A percentile compares a stretch with the other conserved stretches of the same genome.
These are phyloP conservation scores for Eretmochelys imbricata DNA, from an alignment of 2,113 vertebrate genomes.

Conservation along the genomic window DNA sequence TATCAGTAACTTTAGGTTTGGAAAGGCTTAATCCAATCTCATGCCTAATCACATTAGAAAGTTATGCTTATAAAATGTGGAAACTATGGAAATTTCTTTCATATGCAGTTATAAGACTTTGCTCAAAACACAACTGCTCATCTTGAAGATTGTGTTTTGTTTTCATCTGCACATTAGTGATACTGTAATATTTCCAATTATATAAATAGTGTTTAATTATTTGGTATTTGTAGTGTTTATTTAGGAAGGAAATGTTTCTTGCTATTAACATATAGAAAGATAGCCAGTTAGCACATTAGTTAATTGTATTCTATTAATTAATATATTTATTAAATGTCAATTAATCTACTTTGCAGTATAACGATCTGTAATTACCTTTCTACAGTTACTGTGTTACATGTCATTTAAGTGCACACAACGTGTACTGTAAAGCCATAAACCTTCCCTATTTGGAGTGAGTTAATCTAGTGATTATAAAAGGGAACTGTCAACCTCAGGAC, in stretches of 20 bases:
- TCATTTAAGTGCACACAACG: background rate
- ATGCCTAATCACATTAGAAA: background rate
- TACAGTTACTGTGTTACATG: background rate
- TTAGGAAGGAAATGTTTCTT: background rate
- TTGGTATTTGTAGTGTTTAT: background rate
- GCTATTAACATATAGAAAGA: background rate
- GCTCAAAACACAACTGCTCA: rapidly evolving
- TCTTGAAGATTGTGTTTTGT: background rate
- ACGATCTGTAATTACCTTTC: background rate
- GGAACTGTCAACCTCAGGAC: background rate
- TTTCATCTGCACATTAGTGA: background rate
- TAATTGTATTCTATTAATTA: background rate
- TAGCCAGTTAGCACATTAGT: background rate
- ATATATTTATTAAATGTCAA: background rate
- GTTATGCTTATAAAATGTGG: background rate
- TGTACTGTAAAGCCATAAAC: background rate
- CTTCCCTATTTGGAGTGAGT: background rate
- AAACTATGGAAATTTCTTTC: background rate
- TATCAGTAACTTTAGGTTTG: background rate
- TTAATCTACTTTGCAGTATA: background rate
- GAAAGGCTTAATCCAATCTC: background rate
- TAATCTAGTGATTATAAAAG: background rate
- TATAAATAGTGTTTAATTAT: background rate
- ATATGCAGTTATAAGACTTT: background rate
- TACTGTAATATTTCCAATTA: background rate